A percentile compares a stretch with the other conserved stretches of the same genome.
Evolutionary conservation across 2,113 vertebrate species (phyloP).

Genomic region (Pituophis catenifer): DNA sequence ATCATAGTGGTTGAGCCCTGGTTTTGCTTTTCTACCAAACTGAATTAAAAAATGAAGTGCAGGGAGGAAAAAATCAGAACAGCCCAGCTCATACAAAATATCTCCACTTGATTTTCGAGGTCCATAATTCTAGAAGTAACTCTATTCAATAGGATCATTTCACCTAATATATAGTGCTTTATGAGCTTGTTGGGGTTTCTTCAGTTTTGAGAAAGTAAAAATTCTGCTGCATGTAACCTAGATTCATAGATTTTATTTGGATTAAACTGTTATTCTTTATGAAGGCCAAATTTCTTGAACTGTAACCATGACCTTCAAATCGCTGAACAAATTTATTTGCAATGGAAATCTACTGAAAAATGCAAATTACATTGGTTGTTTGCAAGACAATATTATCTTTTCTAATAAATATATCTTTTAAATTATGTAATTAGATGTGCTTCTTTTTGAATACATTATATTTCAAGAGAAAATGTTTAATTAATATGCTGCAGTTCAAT

Average conservation of each 20-base stretch:
- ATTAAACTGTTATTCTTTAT: not conserved
- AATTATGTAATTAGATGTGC: conserved; percentile 23
- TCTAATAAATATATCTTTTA: conserved; percentile 43
- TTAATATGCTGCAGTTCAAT: conserved; percentile 31
- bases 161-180: not conserved
- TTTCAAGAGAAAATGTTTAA: conserved; percentile 24
- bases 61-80: not conserved
- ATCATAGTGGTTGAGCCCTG: not conserved
- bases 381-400: conserved; percentile 27
- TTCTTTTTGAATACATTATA: conserved; percentile 24
- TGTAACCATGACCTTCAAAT: conserved; percentile 6
- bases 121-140: not conserved
- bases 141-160: not conserved
- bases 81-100: not conserved
- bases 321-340: conserved; percentile 26
- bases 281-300: not conserved
- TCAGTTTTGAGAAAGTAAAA: not conserved
- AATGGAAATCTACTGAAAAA: conserved; percentile 41
- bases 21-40: not conserved
- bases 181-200: not conserved
- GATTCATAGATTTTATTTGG: not conserved
- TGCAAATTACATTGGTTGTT: conserved; percentile 38
- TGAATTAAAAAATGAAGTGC: not conserved
- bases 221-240: not conserved
- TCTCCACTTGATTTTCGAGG: not conserved